A percentile compares a stretch with the other conserved stretches of the same genome.
Evolutionary conservation across 1,140 invertebrate species (phyloP).

Genomic region (Ladona fulva): DNA sequence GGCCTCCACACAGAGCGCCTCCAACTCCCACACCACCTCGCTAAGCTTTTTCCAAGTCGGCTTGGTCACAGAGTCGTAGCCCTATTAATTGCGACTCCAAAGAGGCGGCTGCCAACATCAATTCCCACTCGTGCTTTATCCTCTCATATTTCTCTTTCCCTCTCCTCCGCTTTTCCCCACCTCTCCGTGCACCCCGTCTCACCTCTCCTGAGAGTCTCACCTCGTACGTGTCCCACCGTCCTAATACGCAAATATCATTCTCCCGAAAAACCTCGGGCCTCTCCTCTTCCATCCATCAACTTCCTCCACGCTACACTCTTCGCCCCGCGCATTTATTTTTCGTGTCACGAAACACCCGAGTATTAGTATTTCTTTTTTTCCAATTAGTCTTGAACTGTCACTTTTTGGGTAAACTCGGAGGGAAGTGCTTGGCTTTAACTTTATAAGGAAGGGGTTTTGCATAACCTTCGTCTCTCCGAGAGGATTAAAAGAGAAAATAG

Average conservation of each 20-base stretch:
- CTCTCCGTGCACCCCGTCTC: neutral
- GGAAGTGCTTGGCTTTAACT: no score
- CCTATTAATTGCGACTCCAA: constrained; percentile 4
- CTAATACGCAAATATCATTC: neutral
- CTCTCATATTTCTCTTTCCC: neutral
- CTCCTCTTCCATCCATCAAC: neutral
- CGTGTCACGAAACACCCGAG: no score
- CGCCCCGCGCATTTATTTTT: neutral
- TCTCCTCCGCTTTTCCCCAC: neutral
- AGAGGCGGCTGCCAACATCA: neutral
- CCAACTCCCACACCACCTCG: neutral
- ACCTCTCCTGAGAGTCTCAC: neutral
- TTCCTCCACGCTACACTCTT: neutral
- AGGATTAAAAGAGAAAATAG: no score
- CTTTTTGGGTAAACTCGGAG: no score
- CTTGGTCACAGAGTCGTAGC: neutral
- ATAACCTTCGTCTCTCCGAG: no score
- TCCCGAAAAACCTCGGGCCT: neutral
- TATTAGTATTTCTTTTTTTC: no score
- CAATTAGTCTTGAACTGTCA: no score
- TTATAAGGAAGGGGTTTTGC: no score
- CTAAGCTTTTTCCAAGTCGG: neutral
- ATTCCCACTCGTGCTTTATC: neutral
- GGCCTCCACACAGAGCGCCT: neutral
- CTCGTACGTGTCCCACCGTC: neutral